These are phyloP conservation scores for Harpalus rufipes DNA, from an alignment of 2,888 invertebrate species.

Conservation along the genomic window DNA sequence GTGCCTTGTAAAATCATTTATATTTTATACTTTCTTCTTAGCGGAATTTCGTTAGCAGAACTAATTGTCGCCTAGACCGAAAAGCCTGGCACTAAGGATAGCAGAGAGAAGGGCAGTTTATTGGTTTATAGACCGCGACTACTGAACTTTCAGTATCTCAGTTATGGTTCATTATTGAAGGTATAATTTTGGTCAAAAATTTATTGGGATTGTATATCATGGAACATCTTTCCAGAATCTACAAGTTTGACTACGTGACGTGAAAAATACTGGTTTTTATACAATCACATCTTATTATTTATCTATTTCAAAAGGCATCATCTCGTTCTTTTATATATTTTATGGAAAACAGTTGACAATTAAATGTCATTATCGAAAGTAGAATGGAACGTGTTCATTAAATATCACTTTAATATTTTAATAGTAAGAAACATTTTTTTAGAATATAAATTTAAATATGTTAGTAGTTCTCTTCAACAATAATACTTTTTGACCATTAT, in stretches of 20 bases:
- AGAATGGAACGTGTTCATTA: no score
- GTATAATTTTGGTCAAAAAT: conserved; percentile 24
- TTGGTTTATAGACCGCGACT: conserved; percentile 48
- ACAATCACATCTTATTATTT: no score
- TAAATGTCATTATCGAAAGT: no score
- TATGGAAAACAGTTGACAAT: no score
- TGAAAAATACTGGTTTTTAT: no score
- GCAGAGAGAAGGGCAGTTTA: conserved; percentile 23
- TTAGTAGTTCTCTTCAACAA: no score
- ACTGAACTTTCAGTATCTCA: conserved; percentile 7
- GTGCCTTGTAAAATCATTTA: conserved; percentile 73
- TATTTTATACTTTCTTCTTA: conserved; percentile 71
- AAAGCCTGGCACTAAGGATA: background rate
- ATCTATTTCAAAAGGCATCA: no score
- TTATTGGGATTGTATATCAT: conserved; percentile 17
- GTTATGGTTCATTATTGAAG: conserved; percentile 49
- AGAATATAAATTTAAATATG: no score
- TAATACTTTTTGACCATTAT: no score
- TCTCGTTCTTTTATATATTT: no score
- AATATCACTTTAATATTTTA: no score
- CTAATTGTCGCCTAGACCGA: conserved; percentile 42
- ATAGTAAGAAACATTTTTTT: no score
- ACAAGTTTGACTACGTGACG: background rate
- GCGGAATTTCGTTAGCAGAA: conserved; percentile 68
- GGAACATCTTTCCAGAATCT: background rate